A percentile compares a stretch with the other conserved stretches of the same genome.
Conservation (phyloP, 2,113 vertebrate genomes). For the Narcine bancroftii region DNA sequence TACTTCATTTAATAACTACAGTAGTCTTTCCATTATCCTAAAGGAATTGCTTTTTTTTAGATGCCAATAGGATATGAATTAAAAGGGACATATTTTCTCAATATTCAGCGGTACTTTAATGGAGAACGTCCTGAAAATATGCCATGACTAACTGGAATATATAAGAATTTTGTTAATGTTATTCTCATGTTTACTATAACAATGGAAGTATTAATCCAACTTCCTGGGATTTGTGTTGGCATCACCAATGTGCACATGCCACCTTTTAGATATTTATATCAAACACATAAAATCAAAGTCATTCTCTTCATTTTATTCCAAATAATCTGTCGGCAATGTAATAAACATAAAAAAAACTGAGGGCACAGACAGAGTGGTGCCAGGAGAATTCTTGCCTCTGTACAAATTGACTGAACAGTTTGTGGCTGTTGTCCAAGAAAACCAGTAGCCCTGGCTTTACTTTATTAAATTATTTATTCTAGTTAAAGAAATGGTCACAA, state of each 20-base stretch:
- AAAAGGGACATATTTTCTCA: background rate
- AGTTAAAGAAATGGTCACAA: background rate
- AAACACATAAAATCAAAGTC: background rate
- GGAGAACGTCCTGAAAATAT: constrained; percentile 3
- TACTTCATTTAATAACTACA: background rate
- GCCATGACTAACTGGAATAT: background rate
- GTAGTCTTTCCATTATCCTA: background rate
- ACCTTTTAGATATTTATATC: constrained; percentile 6
- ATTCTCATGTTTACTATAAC: background rate
- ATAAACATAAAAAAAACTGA: background rate
- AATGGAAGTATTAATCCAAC: constrained; percentile 1
- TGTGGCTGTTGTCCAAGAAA: background rate
- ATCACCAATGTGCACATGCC: background rate
- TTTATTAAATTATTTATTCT: background rate
- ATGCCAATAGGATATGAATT: background rate
- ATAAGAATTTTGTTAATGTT: background rate
- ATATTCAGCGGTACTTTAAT: background rate
- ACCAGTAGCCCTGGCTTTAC: background rate
- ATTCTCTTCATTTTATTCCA: background rate
- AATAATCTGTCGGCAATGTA: background rate
- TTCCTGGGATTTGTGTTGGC: constrained; percentile 13
- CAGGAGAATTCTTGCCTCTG: no score
- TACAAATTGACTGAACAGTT: background rate
- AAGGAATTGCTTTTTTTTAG: background rate
- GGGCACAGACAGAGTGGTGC: background rate